phyloP scores from a whole-genome alignment of 1,140 invertebrate genomes.

The Leguminivora glycinivorella region DNA sequence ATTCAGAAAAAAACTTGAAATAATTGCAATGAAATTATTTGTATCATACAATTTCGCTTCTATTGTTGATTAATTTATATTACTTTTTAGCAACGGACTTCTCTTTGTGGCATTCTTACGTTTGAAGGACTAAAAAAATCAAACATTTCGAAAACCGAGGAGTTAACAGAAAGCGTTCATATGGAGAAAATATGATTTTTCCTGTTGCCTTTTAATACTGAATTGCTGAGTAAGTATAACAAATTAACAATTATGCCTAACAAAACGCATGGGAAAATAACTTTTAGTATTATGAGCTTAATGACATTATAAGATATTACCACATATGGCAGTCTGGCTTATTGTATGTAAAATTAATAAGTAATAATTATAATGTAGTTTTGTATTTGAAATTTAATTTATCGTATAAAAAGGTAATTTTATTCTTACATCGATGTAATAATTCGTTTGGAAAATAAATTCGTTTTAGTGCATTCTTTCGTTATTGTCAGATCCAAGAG shows the following conservation, averaged over 20 bases:
- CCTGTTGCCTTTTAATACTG: too few relatives aligned
- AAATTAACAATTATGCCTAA: neutral
- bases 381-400: constrained; percentile 46
- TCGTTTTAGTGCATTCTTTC: constrained; percentile 33
- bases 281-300: neutral
- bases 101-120: too few relatives aligned
- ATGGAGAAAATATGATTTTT: too few relatives aligned
- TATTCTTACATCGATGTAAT: constrained; percentile 58
- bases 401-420: constrained; percentile 42
- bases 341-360: constrained; percentile 3
- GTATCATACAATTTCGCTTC: too few relatives aligned
- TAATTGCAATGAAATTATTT: too few relatives aligned
- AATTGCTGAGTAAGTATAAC: too few relatives aligned
- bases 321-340: neutral
- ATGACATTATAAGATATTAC: neutral
- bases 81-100: too few relatives aligned
- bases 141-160: too few relatives aligned
- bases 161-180: too few relatives aligned
- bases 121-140: too few relatives aligned
- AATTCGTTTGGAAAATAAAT: constrained; percentile 44
- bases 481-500: constrained; percentile 7
- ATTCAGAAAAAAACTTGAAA: too few relatives aligned
- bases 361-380: constrained; percentile 71
- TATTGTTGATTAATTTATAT: too few relatives aligned
- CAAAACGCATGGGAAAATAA: neutral